Base-by-base conservation (phyloP, 2,797 vertebrate genomes). In the Crenuchus spilurus region DNA sequence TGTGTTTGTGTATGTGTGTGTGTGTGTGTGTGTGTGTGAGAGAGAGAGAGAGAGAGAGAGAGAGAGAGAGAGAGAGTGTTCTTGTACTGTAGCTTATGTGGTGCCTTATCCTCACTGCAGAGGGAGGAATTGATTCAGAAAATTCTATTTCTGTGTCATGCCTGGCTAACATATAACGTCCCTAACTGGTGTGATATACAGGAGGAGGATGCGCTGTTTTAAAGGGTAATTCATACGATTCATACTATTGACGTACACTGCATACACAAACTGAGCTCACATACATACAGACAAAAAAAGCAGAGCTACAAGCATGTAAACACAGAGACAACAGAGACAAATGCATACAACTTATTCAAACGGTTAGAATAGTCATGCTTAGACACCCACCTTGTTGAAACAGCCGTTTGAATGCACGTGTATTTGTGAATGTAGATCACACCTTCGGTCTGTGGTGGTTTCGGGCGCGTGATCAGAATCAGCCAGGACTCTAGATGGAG, bases 101-200 rank as follows among this genome's bases (percentile, higher is more conserved):
- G 70, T 75, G 73, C 9, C 31, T 82, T 74, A 64, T 39, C 83
- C 75, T 2, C 67, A 81, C 54, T 72, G 60, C 76, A 62, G 79
- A 82, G 77, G 76, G 70, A 68, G 37, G 57, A 63, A 63, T 63
- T 72, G 77, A 79, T 72, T 74, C 55, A 69, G 24, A 63, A 76
- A 77, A 46, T 51, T 70, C 48, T 82, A 76, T 83, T 81, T 77
- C 77, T 82, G 77, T 66, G 20, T 18, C 10, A 7, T 46, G 48
- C 49, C 18, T 68, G 42, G 54, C 14, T 35, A 72, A 82, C 51
- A 79, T 63, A 30, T 70, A 81, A 72, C 58, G 26, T 66, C 78
- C 24, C 60, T 58, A 33, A 9, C 54, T 24, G 10, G 41, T 65
- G 35, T 26, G 46, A 61, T 46, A 1, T 64, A 39, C 58, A 46